These are phyloP conservation scores for Alosa sapidissima DNA, from an alignment of 2,797 vertebrate species.

Conservation along the genomic window DNA sequence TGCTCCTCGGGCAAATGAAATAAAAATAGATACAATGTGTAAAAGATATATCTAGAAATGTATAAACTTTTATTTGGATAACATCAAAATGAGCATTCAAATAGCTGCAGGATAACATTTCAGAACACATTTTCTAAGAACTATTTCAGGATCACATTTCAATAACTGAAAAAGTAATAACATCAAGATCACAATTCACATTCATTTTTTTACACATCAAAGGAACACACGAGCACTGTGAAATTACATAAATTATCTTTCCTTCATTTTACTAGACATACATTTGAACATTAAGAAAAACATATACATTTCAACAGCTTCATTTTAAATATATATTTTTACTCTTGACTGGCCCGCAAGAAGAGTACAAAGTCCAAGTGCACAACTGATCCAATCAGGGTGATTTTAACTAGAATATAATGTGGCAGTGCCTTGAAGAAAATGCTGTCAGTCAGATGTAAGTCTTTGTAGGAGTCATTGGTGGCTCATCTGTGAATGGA, in stretches of 20 bases:
- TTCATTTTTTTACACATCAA: neutral
- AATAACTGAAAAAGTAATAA: neutral
- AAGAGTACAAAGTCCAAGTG: conserved; percentile 14
- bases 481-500: conserved; percentile 22
- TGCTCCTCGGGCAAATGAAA: neutral
- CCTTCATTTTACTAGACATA: conserved; percentile 1
- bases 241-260: neutral
- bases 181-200: neutral
- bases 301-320: neutral
- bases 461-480: conserved; percentile 58
- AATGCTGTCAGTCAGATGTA: conserved; percentile 59
- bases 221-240: neutral
- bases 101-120: neutral
- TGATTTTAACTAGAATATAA: neutral
- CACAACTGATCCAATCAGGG: neutral
- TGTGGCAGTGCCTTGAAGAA: neutral
- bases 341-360: neutral
- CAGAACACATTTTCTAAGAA: neutral
- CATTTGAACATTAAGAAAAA: neutral
- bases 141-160: neutral
- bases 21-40: neutral
- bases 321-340: conserved; percentile 7
- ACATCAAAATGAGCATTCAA: neutral
- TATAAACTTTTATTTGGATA: neutral
- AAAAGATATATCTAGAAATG: neutral